Percentiles rank a stretch among this genome's conserved stretches.
phyloP scores from a whole-genome alignment of 2,888 invertebrate genomes.

The Ernsta delagoae region DNA sequence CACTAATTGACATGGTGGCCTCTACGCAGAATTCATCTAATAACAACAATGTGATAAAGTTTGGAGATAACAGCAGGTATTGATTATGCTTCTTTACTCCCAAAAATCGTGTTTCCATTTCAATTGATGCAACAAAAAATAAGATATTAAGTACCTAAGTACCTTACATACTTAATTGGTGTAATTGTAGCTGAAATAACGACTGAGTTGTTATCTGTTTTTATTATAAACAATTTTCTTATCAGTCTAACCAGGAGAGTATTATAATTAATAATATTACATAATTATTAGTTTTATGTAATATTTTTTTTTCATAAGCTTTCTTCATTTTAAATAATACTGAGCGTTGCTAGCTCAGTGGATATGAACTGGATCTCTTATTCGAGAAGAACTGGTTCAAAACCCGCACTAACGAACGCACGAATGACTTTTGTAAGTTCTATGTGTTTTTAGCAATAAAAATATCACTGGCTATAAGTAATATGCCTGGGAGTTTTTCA shows the following conservation, averaged over 20 bases:
- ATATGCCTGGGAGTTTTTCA: too few species aligned
- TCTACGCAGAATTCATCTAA: constrained; percentile 94
- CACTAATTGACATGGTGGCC: constrained; percentile 96
- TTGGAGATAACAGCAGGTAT: constrained; percentile 97
- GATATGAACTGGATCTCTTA: too few species aligned
- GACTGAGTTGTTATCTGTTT: neutral
- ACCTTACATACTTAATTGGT: neutral
- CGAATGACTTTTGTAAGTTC: too few species aligned
- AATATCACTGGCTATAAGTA: too few species aligned
- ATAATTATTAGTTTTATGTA: too few species aligned
- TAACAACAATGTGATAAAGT: constrained; percentile 97
- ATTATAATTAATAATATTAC: neutral
- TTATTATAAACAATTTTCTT: constrained; percentile 2
- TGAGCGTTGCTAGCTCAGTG: too few species aligned
- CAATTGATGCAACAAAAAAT: neutral
- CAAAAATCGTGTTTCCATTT: constrained; percentile 29
- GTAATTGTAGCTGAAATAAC: too few species aligned
- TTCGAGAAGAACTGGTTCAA: too few species aligned
- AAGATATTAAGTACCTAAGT: neutral
- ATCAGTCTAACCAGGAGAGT: neutral
- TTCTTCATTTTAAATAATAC: neutral
- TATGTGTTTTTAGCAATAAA: too few species aligned
- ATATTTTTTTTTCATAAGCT: neutral
- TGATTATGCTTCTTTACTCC: too few species aligned
- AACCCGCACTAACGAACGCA: too few species aligned